Base-by-base conservation (phyloP, 2,113 vertebrate genomes). In the Rynchops niger region DNA sequence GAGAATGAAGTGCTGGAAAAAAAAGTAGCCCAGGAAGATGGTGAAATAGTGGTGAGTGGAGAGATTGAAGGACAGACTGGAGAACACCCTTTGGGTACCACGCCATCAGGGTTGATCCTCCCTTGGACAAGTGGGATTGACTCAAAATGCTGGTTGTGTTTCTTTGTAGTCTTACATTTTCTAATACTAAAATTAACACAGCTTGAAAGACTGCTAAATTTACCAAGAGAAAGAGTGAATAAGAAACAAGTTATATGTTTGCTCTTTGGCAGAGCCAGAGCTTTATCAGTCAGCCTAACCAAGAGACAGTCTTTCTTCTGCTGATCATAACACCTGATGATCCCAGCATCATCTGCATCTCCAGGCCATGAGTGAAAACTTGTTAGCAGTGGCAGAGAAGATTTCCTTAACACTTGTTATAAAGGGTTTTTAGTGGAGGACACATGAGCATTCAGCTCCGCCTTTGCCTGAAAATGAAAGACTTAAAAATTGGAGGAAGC, bases 401-500 rank as follows among this genome's bases (percentile, higher is more conserved):
- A 36, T 77, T 84, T 74, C 58, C 42, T 79, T 69, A 49, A 50
- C n/a, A 29, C 25, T 90, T 73, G 7, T 38, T 82, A 45, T n/a
- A 25, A 53, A 79, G 12, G 22, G 9, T 0, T 58, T 93, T 90
- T 69, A 72, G 40, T 42, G 18, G 22, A 91, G 55, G 30, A 63
- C 71, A 88, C 62, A 62, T 21, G 38, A 81, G 38, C 67, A 63
- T 89, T 89, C 59, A 80, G 62, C 73, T 85, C 84, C 70, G 56
- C 15, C 80, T 91, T 79, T 77, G 50, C 82, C 59, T 59, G 53
- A 72, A 94, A 96, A 90, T 20, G 15, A 71, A 82, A 89, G 63
- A 50, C 49, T 91, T 91, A 55, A 94, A 95, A 88, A 88, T 83
- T 86, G 87, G 78, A 96, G 65, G 87, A 82, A 93, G 91, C 49